Conservation (phyloP, 37 sponge, comb jelly and placozoan genomes). For the Dysidea cf. avara region DNA sequence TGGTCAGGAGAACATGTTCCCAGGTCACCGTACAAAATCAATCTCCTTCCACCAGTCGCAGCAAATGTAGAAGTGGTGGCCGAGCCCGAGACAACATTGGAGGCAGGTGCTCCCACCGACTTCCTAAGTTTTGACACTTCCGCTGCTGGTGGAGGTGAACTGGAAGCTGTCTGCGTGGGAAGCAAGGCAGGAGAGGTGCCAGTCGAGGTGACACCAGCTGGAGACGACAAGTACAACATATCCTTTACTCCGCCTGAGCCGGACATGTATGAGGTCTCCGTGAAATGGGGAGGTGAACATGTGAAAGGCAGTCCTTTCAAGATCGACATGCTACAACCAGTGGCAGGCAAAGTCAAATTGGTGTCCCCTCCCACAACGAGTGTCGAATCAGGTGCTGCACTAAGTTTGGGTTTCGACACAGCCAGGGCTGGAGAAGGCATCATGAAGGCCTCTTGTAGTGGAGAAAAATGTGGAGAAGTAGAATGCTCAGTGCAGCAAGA, state of each 20-base stretch:
- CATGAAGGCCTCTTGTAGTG: conserved; percentile 38
- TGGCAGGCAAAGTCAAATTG: conserved; percentile 38
- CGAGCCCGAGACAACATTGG: too few relatives aligned
- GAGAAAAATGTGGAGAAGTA: conserved; percentile 54
- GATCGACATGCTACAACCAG: conserved; percentile 49
- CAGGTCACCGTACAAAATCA: conserved; percentile 63
- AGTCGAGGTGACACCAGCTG: conserved; percentile 51
- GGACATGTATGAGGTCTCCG: conserved; percentile 53
- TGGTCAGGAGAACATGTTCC: conserved; percentile 58
- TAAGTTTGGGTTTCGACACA: conserved; percentile 44
- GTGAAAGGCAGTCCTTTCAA: conserved; percentile 65
- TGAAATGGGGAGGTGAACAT: conserved; percentile 53
- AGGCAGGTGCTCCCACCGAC: conserved; percentile 39
- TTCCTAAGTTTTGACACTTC: conserved; percentile 34
- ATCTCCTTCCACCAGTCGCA: conserved; percentile 45
- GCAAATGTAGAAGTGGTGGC: conserved; percentile 27
- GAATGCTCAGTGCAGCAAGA: conserved; percentile 22
- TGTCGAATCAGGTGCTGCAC: conserved; percentile 7
- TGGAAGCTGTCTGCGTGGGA: conserved; percentile 52
- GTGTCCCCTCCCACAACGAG: conserved; percentile 43
- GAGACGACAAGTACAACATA: conserved; percentile 37
- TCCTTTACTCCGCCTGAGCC: conserved; percentile 30
- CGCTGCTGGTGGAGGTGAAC: conserved; percentile 57
- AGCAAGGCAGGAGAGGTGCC: conserved; percentile 45
- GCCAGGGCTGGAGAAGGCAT: conserved; percentile 58